phyloP scores from a whole-genome alignment of 37 sponge, comb jelly and placozoan genomes.

The Cliona cf. orientalis region DNA sequence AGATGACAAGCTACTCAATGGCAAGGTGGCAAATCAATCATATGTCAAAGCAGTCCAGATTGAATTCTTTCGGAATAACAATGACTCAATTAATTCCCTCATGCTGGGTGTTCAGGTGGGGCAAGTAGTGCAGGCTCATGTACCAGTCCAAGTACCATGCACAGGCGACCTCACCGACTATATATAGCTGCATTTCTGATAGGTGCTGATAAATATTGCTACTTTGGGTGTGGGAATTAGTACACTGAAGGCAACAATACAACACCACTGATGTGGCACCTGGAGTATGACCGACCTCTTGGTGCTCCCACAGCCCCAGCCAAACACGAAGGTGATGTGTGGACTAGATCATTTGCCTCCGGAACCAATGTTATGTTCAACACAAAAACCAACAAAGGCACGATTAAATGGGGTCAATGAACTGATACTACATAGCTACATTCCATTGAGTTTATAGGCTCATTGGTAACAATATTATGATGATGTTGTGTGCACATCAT shows the following conservation, averaged over 20 bases:
- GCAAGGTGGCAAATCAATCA: conserved; percentile 24
- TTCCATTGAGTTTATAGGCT: no score
- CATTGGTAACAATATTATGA: no score
- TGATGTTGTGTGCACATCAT: no score
- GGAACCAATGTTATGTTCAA: conserved; percentile 55
- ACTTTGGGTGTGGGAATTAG: conserved; percentile 53
- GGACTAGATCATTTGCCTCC: conserved; percentile 34
- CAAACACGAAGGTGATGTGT: conserved; percentile 19
- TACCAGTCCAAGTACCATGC: neutral
- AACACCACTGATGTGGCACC: conserved; percentile 17
- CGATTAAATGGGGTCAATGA: conserved; percentile 54
- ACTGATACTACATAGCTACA: no score
- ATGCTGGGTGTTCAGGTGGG: conserved; percentile 4
- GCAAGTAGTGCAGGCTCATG: conserved; percentile 56
- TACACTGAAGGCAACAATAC: conserved; percentile 14
- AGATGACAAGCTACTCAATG: conserved; percentile 26
- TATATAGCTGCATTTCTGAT: conserved; percentile 63
- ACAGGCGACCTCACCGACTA: conserved; percentile 32
- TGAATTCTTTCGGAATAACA: conserved; percentile 43
- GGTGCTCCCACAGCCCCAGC: conserved; percentile 50
- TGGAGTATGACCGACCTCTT: conserved; percentile 57
- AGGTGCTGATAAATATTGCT: conserved; percentile 44
- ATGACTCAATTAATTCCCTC: conserved; percentile 31
- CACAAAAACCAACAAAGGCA: conserved; percentile 48
- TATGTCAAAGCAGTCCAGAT: conserved; percentile 55